Evolutionary conservation across 2,797 vertebrate genomes (phyloP).

Genomic region (Neoniphon sammara): DNA sequence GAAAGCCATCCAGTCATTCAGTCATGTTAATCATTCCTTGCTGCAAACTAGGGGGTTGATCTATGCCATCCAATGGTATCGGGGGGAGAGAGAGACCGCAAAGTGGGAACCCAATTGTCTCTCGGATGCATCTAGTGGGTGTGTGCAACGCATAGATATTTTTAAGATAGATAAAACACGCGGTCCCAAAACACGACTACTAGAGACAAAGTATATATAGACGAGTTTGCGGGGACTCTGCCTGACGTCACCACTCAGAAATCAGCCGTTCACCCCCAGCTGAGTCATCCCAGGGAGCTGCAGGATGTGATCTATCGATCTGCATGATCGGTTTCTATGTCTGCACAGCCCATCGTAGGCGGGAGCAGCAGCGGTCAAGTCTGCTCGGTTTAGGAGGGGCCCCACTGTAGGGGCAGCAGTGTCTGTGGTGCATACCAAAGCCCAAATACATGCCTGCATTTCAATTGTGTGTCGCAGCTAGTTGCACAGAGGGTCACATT

Average conservation of each 20-base stretch:
- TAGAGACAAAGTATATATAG: not conserved
- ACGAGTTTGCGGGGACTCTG: rapidly evolving
- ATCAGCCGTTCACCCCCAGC: not conserved
- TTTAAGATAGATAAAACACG: conserved; percentile 38
- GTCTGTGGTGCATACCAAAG: conserved; percentile 68
- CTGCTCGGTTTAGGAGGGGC: conserved; percentile 70
- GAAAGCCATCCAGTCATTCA: not conserved
- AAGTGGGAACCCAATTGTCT: conserved; percentile 56
- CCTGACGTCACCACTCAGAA: not conserved
- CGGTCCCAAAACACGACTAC: too few species aligned
- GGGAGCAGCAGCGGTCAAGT: conserved; percentile 71
- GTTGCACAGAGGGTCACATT: conserved; percentile 43
- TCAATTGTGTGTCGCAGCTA: conserved; percentile 59
- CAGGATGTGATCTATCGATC: conserved; percentile 30
- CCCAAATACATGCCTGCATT: conserved; percentile 68
- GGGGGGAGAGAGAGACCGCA: conserved; percentile 26
- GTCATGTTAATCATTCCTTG: conserved; percentile 33
- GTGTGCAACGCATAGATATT: conserved; percentile 59
- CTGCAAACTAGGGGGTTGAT: conserved; percentile 44
- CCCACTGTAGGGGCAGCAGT: conserved; percentile 64
- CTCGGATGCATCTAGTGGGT: conserved; percentile 44
- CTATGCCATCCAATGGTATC: conserved; percentile 54
- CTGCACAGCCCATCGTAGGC: conserved; percentile 61
- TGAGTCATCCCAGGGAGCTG: not conserved
- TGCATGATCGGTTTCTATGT: conserved; percentile 53